phyloP scores from a whole-genome alignment of 2,797 vertebrate species.

The Pagetopsis macropterus region DNA sequence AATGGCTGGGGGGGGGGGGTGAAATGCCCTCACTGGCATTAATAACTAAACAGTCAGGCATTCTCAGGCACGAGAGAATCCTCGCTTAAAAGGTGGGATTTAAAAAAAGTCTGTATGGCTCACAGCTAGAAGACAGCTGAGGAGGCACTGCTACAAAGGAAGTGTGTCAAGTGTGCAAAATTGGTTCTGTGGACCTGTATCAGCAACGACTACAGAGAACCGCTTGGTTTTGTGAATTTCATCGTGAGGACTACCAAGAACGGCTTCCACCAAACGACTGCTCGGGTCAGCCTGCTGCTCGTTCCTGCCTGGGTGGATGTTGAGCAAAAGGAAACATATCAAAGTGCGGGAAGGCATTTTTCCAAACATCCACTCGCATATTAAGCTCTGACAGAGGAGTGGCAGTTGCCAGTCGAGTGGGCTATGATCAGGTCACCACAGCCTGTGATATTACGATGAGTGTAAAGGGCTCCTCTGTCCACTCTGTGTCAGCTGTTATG shows the following conservation, averaged over 20 bases:
- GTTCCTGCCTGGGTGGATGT: conserved; percentile 40
- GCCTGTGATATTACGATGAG: conserved; percentile 41
- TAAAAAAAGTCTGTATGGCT: conserved; percentile 66
- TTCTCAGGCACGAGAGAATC: conserved; percentile 73
- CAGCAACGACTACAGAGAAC: conserved; percentile 59
- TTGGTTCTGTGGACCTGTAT: conserved; percentile 66
- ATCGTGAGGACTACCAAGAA: conserved; percentile 36
- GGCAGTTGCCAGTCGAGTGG: conserved; percentile 50
- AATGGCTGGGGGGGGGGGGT: conserved; percentile 44
- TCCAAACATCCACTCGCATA: conserved; percentile 34
- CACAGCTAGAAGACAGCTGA: conserved; percentile 67
- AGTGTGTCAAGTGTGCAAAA: conserved; percentile 73
- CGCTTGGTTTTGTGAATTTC: conserved; percentile 56
- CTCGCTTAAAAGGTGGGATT: conserved; percentile 79
- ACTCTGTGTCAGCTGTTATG: conserved; percentile 41
- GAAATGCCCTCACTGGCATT: conserved; percentile 62
- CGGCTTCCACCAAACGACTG: conserved; percentile 24
- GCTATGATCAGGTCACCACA: conserved; percentile 38
- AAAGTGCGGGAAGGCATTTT: conserved; percentile 41
- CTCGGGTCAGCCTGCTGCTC: conserved; percentile 29
- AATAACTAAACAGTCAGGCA: conserved; percentile 76
- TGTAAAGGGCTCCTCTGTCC: conserved; percentile 47
- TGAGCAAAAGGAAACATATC: conserved; percentile 25
- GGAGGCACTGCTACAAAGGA: conserved; percentile 68
- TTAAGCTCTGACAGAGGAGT: conserved; percentile 46